Evolutionary conservation across 2,113 vertebrate genomes (phyloP).

Genomic region (Psephotus haematonotus): DNA sequence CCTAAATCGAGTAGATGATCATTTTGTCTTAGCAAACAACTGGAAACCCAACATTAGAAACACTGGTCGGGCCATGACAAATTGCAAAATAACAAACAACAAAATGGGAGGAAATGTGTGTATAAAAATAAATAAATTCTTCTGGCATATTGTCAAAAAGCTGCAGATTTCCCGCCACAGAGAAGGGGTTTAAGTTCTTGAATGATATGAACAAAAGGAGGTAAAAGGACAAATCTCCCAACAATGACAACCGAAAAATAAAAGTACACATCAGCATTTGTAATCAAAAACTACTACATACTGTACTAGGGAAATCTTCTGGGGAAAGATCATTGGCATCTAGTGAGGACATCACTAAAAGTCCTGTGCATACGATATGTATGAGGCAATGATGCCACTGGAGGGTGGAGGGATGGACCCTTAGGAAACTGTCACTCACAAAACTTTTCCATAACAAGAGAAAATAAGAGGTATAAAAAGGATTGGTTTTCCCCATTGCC

Average conservation of each 20-base stretch:
- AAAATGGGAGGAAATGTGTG: conserved; percentile 72
- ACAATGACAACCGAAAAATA: conserved; percentile 64
- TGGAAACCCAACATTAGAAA: neutral
- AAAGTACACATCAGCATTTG: conserved; percentile 57
- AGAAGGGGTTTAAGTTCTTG: conserved; percentile 68
- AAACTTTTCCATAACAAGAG: conserved; percentile 48
- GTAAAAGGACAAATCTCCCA: conserved; percentile 60
- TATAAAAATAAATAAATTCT: conserved; percentile 67
- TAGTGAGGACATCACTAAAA: conserved; percentile 60
- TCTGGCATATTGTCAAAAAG: conserved; percentile 70
- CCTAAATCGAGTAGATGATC: neutral
- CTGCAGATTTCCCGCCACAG: conserved; percentile 70
- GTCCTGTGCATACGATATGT: conserved; percentile 58
- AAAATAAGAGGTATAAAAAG: conserved; percentile 52
- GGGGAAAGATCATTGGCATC: conserved; percentile 68
- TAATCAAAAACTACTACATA: conserved; percentile 68
- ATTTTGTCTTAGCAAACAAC: neutral
- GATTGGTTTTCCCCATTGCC: conserved; percentile 21
- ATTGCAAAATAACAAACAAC: conserved; percentile 56
- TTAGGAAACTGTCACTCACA: conserved; percentile 39
- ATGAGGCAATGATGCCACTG: conserved; percentile 40
- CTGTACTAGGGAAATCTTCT: conserved; percentile 61
- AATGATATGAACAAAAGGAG: conserved; percentile 76
- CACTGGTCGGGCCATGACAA: neutral
- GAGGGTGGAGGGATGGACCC: conserved; percentile 21